Evolutionary conservation across 1,140 invertebrate species (phyloP), one percentile per base, ranked within the genome.

Genomic region (Thrips palmi): DNA sequence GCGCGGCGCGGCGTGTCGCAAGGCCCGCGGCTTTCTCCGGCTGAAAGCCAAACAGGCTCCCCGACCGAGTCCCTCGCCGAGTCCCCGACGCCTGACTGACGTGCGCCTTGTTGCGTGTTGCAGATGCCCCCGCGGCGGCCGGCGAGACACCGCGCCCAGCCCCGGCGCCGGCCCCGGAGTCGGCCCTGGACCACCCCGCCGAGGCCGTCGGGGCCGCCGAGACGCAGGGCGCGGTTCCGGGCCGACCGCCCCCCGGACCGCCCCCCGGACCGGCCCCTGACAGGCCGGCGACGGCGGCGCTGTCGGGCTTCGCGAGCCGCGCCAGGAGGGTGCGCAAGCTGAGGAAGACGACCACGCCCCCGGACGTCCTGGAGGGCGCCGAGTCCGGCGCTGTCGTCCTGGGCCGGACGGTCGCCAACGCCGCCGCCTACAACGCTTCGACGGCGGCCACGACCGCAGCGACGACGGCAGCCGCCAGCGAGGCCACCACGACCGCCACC

Each of bases 281-380:
- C n/a, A n/a, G n/a, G n/a, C n/a, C 33, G 1, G 23, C 40, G 8
- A 25, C 24, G 3, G 27, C 33, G 3, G 30, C 30, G 8, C 10
- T 28, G 20, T 38, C 17, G 23, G 33, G 37, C 39, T 43, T 20
- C 37, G 39, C 37, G 42, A 43, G 27, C 18, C 2, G 42, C 20
- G 11, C 10, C 10, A 11, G 42, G 41, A 12, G 43, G 8, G 20
- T 10, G 19, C 35, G 38, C 33, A 41, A 44, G 25, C 39, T 34
- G 12, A 31, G 43, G 27, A 35, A 34, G 25, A 41, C 34, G 39
- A 41, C 19, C 22, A 21, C 17, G 18, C 33, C 29, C 2, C 33
- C 29, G 14, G 39, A 38, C 10, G 43, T 39, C 4, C 43, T 39
- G 3, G 40, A 44, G 21, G 39, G 40, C 31, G 43, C 41, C 4